Base-by-base conservation (phyloP, 2,113 vertebrate species). In the Scomber scombrus region DNA sequence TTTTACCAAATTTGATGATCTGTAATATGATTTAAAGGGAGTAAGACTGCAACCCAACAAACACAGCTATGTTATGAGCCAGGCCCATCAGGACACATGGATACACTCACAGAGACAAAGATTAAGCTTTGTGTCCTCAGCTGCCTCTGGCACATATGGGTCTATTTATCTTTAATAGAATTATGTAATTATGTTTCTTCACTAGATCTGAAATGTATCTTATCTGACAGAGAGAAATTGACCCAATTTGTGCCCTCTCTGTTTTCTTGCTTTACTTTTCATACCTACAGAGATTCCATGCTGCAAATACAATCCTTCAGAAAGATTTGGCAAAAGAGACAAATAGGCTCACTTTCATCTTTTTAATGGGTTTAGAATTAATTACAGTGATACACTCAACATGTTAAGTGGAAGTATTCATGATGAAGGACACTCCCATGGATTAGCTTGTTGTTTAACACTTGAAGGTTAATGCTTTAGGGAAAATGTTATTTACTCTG, bases 121-220 rank as follows among this genome's bases (percentile, higher is more conserved):
- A 71, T 54, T 40, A 45, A 31, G 15, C 64, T 72, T 19, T 69
- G 34, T 51, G 34, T 85, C n/a, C 62, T 54, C 26, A 49, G 71
- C 57, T 56, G 29, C 77, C 77, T 66, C 68, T 18, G 29, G 70
- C 6, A 67, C 75, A 77, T 65, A 79, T 70, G 49, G 72, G 73
- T 64, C 72, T 85, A 49, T 78, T 85, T 86, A 82, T 7, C 56
- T 75, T 76, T 26, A 78, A 75, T 50, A 75, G n/a, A 63, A 70
- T 87, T 58, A 79, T 85, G 54, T 75, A 69, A 87, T 91, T 78
- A 73, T 72, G 55, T 84, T 86, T 76, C 29, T 60, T 50, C 1
- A 40, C 21, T 74, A 75, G 77, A 58, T 82, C 31, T 63, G 21
- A 88, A 82, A 63, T 56, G 0, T 49, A 69, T 71, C 18, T 76